Conservation (phyloP, 2,888 invertebrate species). For the Pardosa pseudoannulata region DNA sequence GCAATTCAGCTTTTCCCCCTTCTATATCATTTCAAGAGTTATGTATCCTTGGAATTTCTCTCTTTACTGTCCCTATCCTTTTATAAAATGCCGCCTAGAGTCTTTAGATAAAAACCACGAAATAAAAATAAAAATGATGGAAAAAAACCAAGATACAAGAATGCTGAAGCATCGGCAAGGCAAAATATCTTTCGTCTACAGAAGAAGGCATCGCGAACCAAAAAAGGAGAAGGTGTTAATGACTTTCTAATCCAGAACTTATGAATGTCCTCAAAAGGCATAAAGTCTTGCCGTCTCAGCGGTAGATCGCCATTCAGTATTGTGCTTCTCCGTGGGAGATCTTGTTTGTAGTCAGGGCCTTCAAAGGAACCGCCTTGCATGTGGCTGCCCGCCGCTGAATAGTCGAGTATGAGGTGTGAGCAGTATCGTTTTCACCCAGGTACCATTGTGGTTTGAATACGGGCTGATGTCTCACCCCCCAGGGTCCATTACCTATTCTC, state of each 20-base stretch:
- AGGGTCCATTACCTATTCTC: slow-evolving; percentile 42
- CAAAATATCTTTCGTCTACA: slow-evolving; percentile 19
- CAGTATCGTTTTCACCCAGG: slow-evolving; percentile 63
- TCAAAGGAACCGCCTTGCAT: slow-evolving; percentile 43
- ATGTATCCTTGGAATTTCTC: no score
- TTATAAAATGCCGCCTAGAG: background rate
- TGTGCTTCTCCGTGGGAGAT: slow-evolving; percentile 48
- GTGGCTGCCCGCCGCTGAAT: slow-evolving; percentile 50
- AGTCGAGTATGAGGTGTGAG: slow-evolving; percentile 73
- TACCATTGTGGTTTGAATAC: slow-evolving; percentile 33
- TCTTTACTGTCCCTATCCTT: background rate
- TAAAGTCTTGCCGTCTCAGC: slow-evolving; percentile 46
- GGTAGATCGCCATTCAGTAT: slow-evolving; percentile 38
- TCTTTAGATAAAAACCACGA: no score
- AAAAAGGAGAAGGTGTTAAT: slow-evolving; percentile 64
- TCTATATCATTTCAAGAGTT: background rate
- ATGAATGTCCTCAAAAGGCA: slow-evolving; percentile 25
- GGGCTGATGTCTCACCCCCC: slow-evolving; percentile 45
- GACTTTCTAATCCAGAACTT: slow-evolving; percentile 63
- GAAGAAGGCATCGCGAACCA: background rate
- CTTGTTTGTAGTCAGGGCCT: slow-evolving; percentile 67
- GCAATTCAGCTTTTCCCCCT: background rate
- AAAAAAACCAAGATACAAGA: no score
- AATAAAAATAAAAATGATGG: no score
- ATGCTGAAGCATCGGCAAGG: background rate